phyloP scores from a whole-genome alignment of 2,113 vertebrate genomes.

The Pandion haliaetus region DNA sequence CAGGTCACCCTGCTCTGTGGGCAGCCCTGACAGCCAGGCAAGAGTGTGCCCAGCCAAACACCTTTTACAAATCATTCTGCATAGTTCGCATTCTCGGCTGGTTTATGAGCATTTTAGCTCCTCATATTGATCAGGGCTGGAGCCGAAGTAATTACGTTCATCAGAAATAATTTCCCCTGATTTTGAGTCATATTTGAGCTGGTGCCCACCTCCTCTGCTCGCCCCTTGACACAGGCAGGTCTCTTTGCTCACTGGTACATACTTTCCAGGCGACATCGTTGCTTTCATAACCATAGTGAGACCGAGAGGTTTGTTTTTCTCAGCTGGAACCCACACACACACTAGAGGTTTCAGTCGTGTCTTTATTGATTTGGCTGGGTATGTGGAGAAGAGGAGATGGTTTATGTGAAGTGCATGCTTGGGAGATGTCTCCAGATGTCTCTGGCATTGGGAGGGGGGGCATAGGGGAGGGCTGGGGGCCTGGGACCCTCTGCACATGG shows the following conservation, averaged over 20 bases:
- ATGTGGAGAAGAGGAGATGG: background rate
- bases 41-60: constrained; percentile 26
- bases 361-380: constrained; percentile 17
- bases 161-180: constrained; percentile 64
- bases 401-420: background rate
- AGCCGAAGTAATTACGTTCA: constrained; percentile 66
- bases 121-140: constrained; percentile 66
- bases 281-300: constrained; percentile 43
- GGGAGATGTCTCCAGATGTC: background rate
- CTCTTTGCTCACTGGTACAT: constrained; percentile 41
- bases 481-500: background rate
- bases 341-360: background rate
- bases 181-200: constrained; percentile 60
- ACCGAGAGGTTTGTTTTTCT: constrained; percentile 35
- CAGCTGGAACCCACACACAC: constrained; percentile 4
- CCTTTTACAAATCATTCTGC: constrained; percentile 54
- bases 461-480: background rate
- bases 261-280: constrained; percentile 67
- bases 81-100: constrained; percentile 52
- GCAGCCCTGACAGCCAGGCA: background rate
- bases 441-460: background rate
- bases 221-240: background rate
- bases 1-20: background rate
- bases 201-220: background rate
- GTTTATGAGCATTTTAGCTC: constrained; percentile 49